Evolutionary conservation across 1,140 invertebrate genomes (phyloP), one percentile per base, ranked within the genome.

Genomic region (Babylonia areolata): DNA sequence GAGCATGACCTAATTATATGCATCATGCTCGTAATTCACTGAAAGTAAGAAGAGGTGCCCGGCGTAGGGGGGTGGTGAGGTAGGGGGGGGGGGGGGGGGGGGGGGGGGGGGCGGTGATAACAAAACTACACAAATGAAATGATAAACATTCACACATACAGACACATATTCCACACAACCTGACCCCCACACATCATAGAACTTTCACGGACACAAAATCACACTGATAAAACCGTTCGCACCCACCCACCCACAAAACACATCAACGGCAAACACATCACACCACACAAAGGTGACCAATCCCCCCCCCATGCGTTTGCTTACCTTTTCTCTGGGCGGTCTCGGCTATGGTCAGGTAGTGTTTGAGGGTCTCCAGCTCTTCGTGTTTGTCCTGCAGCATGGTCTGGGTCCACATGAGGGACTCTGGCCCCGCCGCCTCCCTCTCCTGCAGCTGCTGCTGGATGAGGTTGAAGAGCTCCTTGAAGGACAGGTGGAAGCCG

Each of bases 391-490:
- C 91, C 81, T 92, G 88, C 54, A 94, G 86, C 86, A 93, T 85
- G 51, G 87, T 89, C 87, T 91, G 88, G 75, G 86, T 89, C 93
- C 93, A 94, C 87, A 93, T 88, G 23, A 92, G 84, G 0, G 93
- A 94, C 84, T 94, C 93, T 39, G 93, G 92, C 11, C 93, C 94
- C 23, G 93, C 93, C 83, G 86, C 81, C 33, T 90, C 86, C 64
- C 94, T 75, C 17, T 89, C 88, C 46, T 91, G 89, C 23, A 91
- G 88, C 89, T 94, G 93, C 84, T 90, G 87, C 84, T 91, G 90
- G 35, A 94, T 92, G 31, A 94, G 89, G 71, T 91, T 90, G 90
- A 94, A 92, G 39, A 94, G 88, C 88, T 94, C 93, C 89, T 90
- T 89, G 86, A 94, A 94, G 40, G 93, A 92, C 78, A 90, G 84